These are phyloP conservation scores for Pandemis corylana DNA, from an alignment of 2,888 invertebrate genomes.

Conservation along the genomic window DNA sequence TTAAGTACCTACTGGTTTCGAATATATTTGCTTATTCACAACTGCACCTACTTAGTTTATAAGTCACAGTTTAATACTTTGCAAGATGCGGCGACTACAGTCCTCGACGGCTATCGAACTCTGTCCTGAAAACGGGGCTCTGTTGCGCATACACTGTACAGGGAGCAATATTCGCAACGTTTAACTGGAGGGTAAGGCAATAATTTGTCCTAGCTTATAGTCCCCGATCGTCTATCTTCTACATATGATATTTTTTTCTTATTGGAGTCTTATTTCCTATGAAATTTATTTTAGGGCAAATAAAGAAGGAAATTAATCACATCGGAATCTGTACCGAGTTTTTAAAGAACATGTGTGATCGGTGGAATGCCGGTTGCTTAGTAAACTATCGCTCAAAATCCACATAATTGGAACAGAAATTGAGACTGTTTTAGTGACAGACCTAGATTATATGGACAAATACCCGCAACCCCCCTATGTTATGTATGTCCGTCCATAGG, in stretches of 20 bases:
- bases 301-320: neutral
- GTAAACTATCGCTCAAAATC: no score
- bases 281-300: neutral
- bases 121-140: neutral
- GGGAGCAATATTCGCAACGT: constrained; percentile 2
- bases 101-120: neutral
- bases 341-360: neutral
- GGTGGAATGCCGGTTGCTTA: no score
- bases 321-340: neutral
- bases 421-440: neutral
- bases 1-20: no score
- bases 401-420: neutral
- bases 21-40: no score
- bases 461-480: no score
- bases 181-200: constrained; percentile 1
- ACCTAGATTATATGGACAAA: no score
- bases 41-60: no score
- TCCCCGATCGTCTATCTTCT: constrained; percentile 6
- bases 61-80: no score
- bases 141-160: neutral
- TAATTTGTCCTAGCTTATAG: constrained; percentile 2
- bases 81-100: neutral
- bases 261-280: neutral
- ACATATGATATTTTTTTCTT: neutral
- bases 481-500: no score